A percentile compares a stretch with the other conserved stretches of the same genome.
Conservation (phyloP, 2,797 vertebrate species). For the Pempheris klunzingeri region DNA sequence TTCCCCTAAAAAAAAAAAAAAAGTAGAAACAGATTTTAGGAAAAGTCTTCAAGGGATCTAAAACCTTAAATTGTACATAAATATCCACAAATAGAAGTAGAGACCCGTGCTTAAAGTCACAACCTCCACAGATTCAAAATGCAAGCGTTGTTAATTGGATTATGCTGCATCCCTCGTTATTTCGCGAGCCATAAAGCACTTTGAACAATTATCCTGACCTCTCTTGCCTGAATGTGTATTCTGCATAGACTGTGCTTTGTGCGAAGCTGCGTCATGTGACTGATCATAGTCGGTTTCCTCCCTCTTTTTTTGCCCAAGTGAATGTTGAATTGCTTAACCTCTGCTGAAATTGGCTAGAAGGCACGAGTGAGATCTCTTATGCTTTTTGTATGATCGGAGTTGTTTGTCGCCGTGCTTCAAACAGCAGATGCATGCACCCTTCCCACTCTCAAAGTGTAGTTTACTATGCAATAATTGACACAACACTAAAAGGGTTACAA, state of each 20-base stretch:
- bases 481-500: conserved; percentile 59
- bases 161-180: conserved; percentile 58
- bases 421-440: conserved; percentile 63
- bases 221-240: conserved; percentile 79
- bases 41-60: conserved; percentile 44
- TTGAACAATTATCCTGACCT: conserved; percentile 76
- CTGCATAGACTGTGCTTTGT: conserved; percentile 64
- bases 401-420: conserved; percentile 59
- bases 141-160: conserved; percentile 52
- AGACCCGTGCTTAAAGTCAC: conserved; percentile 42
- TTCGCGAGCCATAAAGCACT: conserved; percentile 78
- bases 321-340: conserved; percentile 74
- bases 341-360: conserved; percentile 46
- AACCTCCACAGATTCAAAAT: conserved; percentile 29
- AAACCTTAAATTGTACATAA: conserved; percentile 58
- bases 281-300: conserved; percentile 37
- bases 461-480: conserved; percentile 83
- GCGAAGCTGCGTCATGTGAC: conserved; percentile 64
- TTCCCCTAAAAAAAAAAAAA: background rate
- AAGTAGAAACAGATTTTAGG: conserved; percentile 41
- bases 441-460: conserved; percentile 70
- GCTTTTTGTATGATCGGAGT: conserved; percentile 49
- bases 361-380: conserved; percentile 59
- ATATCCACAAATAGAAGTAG: conserved; percentile 42
- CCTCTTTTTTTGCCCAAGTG: conserved; percentile 51